phyloP scores from a whole-genome alignment of 23 tunicate species.

The Botrylloides violaceus region DNA sequence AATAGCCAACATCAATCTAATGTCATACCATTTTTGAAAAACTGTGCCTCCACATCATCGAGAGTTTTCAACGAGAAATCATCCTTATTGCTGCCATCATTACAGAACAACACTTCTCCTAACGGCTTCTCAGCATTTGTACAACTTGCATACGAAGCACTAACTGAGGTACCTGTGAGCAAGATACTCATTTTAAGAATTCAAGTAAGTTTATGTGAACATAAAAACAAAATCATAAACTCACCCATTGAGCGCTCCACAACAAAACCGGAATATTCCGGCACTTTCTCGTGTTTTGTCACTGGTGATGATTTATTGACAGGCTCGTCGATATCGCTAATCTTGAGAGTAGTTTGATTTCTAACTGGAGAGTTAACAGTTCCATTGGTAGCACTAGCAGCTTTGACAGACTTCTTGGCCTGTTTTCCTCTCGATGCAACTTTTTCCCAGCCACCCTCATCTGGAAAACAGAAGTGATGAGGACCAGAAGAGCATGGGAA shows the following conservation, averaged over 20 bases:
- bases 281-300: not conserved
- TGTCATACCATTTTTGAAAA: slow-evolving; percentile 50
- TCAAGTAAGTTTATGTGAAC: no score
- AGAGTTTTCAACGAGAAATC: slow-evolving; percentile 18
- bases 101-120: slow-evolving; percentile 4
- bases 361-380: not conserved
- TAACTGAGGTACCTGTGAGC: no score
- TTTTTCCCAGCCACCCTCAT: slow-evolving; percentile 83
- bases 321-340: not conserved
- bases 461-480: slow-evolving; percentile 14
- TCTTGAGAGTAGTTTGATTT: not conserved
- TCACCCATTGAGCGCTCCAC: slow-evolving; percentile 49
- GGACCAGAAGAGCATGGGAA: no score
- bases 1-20: no score
- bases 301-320: not conserved
- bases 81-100: slow-evolving; percentile 1
- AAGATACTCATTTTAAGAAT: no score
- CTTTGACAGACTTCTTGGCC: not conserved
- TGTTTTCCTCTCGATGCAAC: slow-evolving; percentile 42
- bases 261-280: slow-evolving; percentile 26
- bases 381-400: not conserved
- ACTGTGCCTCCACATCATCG: slow-evolving; percentile 48
- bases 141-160: no score
- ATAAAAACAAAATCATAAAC: not conserved
- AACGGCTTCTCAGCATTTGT: no score